These are phyloP conservation scores for Chloroclystis v-ata DNA, from an alignment of 2,888 invertebrate species.

Conservation along the genomic window DNA sequence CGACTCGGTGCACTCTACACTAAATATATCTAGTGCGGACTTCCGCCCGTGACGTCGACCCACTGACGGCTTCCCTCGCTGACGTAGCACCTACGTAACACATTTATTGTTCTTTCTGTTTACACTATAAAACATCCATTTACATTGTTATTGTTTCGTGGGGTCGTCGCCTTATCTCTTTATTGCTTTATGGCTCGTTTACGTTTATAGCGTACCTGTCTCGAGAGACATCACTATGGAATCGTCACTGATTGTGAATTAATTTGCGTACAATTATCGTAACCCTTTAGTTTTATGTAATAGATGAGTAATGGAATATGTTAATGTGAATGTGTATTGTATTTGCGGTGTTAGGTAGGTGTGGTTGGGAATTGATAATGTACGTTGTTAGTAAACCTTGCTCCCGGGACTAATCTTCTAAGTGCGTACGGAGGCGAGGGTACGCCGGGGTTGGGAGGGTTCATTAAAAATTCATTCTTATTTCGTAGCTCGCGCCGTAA, in stretches of 20 bases:
- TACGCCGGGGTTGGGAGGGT: slow-evolving; percentile 38
- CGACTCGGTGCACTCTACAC: slow-evolving; percentile 41
- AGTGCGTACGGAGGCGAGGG: slow-evolving; percentile 60
- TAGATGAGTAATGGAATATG: slow-evolving; percentile 10
- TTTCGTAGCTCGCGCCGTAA: slow-evolving; percentile 66
- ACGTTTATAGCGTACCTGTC: slow-evolving; percentile 41
- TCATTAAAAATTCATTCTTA: slow-evolving; percentile 79
- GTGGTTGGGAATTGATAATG: slow-evolving; percentile 41
- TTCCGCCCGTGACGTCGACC: slow-evolving; percentile 70
- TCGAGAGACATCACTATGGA: slow-evolving; percentile 27
- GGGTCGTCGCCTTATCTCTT: slow-evolving; percentile 70
- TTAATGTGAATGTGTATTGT: slow-evolving; percentile 8
- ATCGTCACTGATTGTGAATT: slow-evolving; percentile 27
- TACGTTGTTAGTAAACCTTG: slow-evolving; percentile 54
- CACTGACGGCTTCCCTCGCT: slow-evolving; percentile 52
- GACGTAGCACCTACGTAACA: slow-evolving; percentile 64
- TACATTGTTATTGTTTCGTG: slow-evolving; percentile 68
- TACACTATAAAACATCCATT: slow-evolving; percentile 71
- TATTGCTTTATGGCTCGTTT: slow-evolving; percentile 61
- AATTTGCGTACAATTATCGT: slow-evolving; percentile 25
- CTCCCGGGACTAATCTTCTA: slow-evolving; percentile 76
- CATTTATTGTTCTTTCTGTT: slow-evolving; percentile 69
- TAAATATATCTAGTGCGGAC: slow-evolving; percentile 70
- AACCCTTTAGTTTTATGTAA: slow-evolving; percentile 3
- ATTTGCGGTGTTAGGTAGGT: slow-evolving; percentile 23